phyloP scores from a whole-genome alignment of 2,888 invertebrate species.

The Melanophora roralis region DNA sequence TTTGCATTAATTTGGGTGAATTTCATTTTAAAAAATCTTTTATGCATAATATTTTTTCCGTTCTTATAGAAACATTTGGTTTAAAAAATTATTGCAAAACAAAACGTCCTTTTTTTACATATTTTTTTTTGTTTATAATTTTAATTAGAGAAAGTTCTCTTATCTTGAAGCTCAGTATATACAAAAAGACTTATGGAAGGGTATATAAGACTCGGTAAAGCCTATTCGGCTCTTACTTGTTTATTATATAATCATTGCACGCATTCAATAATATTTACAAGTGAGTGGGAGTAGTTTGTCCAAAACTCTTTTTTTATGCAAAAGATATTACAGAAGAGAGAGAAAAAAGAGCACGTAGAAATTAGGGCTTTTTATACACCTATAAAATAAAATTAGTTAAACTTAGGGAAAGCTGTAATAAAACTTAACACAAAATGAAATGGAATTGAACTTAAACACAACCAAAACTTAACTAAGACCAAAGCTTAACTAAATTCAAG shows the following conservation, averaged over 20 bases:
- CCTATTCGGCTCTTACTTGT: too few species aligned
- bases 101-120: too few species aligned
- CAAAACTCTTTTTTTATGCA: slow-evolving; percentile 9
- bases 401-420: neutral
- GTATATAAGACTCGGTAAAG: too few species aligned
- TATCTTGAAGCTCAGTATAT: too few species aligned
- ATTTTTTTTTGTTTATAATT: too few species aligned
- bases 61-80: neutral
- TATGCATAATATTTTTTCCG: too few species aligned
- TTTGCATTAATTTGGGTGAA: too few species aligned
- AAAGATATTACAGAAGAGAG: neutral
- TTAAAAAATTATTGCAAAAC: neutral
- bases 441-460: neutral
- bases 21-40: too few species aligned
- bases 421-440: neutral
- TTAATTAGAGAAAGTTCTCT: too few species aligned
- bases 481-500: neutral
- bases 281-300: slow-evolving; percentile 42
- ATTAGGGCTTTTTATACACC: neutral
- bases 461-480: neutral
- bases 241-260: slow-evolving; percentile 6
- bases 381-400: neutral
- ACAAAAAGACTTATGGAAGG: too few species aligned
- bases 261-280: neutral
- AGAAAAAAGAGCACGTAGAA: neutral